These are phyloP conservation scores for Rhinoraja longicauda DNA, from an alignment of 2,797 vertebrate genomes.

Conservation along the genomic window DNA sequence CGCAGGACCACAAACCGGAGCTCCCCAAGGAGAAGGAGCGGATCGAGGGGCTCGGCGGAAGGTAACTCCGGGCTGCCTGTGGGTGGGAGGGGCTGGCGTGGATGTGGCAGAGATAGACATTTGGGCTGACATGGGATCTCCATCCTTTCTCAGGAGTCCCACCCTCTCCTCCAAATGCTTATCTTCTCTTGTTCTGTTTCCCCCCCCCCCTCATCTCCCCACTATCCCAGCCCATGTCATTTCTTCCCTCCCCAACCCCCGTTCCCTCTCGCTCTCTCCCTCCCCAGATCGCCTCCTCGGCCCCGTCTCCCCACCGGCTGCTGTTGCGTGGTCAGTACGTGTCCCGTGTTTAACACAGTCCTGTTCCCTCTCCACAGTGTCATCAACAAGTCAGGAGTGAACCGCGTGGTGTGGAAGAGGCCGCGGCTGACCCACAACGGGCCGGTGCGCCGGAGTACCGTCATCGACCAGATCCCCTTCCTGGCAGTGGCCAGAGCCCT, in stretches of 20 bases:
- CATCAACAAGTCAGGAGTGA: slow-evolving; percentile 94
- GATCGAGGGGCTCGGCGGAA: slow-evolving; percentile 91
- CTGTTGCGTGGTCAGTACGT: slow-evolving; percentile 30
- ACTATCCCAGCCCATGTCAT: too few relatives aligned
- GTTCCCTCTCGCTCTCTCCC: too few relatives aligned
- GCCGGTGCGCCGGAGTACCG: slow-evolving; percentile 85
- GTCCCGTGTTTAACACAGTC: slow-evolving; percentile 22
- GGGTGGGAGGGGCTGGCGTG: too few relatives aligned
- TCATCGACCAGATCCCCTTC: slow-evolving; percentile 95
- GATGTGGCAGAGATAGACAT: too few relatives aligned
- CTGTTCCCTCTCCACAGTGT: slow-evolving; percentile 60
- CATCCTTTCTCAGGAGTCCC: not conserved
- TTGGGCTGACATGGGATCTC: too few relatives aligned
- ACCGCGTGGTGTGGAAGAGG: slow-evolving; percentile 94
- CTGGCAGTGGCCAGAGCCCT: slow-evolving; percentile 89
- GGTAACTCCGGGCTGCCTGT: slow-evolving; percentile 55
- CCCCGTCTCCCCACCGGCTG: not conserved
- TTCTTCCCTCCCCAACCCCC: too few relatives aligned
- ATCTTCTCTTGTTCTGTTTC: too few relatives aligned
- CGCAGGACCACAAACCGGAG: slow-evolving; percentile 92
- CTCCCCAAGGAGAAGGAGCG: slow-evolving; percentile 84
- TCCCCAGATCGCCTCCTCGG: too few relatives aligned
- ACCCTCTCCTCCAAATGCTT: too few relatives aligned
- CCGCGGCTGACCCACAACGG: slow-evolving; percentile 86
- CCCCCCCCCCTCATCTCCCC: too few relatives aligned